These are phyloP conservation scores for Prunella himalayana DNA, from an alignment of 2,113 vertebrate species.

Conservation along the genomic window DNA sequence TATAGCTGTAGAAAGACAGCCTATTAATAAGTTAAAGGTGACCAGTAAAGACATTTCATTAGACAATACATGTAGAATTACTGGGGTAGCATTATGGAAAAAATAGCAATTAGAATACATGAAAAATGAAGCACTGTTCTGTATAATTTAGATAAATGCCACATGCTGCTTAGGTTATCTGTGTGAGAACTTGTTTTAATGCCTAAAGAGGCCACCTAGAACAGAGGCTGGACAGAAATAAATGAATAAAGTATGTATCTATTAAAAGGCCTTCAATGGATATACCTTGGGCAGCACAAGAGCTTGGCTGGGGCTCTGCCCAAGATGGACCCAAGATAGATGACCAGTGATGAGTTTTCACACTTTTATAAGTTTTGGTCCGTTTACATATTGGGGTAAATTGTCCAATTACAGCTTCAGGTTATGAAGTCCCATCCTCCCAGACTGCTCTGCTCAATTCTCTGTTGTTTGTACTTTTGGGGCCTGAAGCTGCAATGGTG, in stretches of 20 bases:
- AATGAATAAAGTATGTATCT: neutral
- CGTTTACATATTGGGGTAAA: neutral
- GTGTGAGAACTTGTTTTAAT: neutral
- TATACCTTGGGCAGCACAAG: neutral
- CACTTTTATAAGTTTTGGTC: neutral
- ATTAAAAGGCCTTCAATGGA: neutral
- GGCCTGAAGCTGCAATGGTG: neutral
- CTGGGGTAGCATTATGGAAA: neutral
- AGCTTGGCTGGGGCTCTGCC: accelerated
- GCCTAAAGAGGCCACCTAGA: neutral
- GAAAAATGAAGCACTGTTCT: neutral
- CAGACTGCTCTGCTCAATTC: neutral
- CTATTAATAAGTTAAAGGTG: neutral
- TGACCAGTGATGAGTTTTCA: accelerated
- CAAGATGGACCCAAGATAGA: neutral
- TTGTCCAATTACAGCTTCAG: neutral
- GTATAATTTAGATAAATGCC: neutral
- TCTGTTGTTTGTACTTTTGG: neutral
- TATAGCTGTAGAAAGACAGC: neutral
- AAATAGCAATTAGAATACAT: neutral
- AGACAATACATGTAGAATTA: neutral
- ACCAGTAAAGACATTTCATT: neutral
- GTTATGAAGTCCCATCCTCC: neutral
- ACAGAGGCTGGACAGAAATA: neutral
- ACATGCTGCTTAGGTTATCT: neutral